Percentiles rank a stretch among this genome's conserved stretches.
These are phyloP conservation scores for Galeopterus variegatus DNA, from an alignment of 2,113 vertebrate species.

Conservation along the genomic window DNA sequence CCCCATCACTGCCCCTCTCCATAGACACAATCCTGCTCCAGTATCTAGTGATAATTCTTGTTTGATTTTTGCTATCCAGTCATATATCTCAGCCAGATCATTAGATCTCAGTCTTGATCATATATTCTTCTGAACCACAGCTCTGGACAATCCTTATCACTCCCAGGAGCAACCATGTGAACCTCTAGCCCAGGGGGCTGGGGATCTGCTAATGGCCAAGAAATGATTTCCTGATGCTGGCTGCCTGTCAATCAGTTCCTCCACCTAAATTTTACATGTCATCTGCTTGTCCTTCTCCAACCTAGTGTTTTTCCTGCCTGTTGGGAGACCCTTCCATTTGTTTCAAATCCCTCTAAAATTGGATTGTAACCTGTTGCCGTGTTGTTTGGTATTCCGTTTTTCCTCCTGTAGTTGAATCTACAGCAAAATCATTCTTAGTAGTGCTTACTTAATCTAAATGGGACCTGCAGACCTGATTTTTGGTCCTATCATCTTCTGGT, in stretches of 20 bases:
- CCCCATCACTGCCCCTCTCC: neutral
- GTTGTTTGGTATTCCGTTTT: neutral
- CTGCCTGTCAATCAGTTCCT: neutral
- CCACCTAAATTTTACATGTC: neutral
- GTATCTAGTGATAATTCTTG: neutral
- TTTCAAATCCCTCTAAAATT: constrained; percentile 19
- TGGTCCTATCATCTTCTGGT: neutral
- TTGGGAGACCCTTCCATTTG: neutral
- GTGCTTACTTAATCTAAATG: neutral
- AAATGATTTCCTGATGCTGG: neutral
- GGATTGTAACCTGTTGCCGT: neutral
- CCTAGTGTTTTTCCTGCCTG: neutral
- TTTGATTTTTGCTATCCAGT: neutral
- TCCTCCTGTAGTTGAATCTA: neutral
- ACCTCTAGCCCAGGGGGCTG: neutral
- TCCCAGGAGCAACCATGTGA: neutral
- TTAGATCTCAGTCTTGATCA: neutral
- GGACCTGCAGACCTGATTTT: neutral
- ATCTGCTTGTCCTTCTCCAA: neutral
- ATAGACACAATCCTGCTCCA: neutral
- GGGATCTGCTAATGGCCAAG: neutral
- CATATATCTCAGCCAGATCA: neutral
- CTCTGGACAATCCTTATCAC: neutral
- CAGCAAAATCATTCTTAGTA: neutral
- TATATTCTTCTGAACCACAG: neutral